Evolutionary conservation across 2,888 invertebrate species (phyloP), one percentile per base, ranked within the genome.

Genomic region (Sinopyrophorus schimmeli): DNA sequence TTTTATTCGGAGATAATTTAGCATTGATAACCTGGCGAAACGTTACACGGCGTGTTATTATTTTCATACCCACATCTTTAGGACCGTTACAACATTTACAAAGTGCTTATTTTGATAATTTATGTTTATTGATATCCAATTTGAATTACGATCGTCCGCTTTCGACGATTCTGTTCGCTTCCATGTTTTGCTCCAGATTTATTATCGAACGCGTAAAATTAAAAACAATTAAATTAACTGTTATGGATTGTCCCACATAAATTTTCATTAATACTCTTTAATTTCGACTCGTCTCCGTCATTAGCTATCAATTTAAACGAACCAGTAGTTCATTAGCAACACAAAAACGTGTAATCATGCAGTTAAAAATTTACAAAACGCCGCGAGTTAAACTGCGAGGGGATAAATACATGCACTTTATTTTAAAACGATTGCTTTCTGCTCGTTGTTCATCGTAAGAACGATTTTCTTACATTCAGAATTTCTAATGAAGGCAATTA

Each of bases 1-100:
- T 47, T 52, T 52, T 47, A 47, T 47, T 47, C 42, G 23, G 23
- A 47, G 47, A 52, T 52, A 52, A 52, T 52, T 52, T 43, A 47
- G 41, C 40, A 44, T 51, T 47, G 51, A 51, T 51, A 51, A 46
- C 38, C 41, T 47, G 46, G 47, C 30, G 47, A 51, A 46, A 47
- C 47, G 46, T 24, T 50, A 39, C 40, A 38, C 26, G 24, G 17
- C 10, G 41, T 40, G 31, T 51, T 46, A 46, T 51, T 51, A 46
- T 46, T 46, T 46, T 37, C 46, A 41, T 51, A 46, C 41, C 41
- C 35, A 39, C 43, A 46, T 46, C 35, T 35, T 37, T 51, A 35
- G 32, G 21, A 46, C 51, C 51, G 46, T 51, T 51, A 46, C 30
- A 40, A 32, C 46, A 35, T 44, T 50, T 44, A 50, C 50, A 40